Base-by-base conservation (phyloP, 2,797 vertebrate genomes). In the Sebastes trivittatus region DNA sequence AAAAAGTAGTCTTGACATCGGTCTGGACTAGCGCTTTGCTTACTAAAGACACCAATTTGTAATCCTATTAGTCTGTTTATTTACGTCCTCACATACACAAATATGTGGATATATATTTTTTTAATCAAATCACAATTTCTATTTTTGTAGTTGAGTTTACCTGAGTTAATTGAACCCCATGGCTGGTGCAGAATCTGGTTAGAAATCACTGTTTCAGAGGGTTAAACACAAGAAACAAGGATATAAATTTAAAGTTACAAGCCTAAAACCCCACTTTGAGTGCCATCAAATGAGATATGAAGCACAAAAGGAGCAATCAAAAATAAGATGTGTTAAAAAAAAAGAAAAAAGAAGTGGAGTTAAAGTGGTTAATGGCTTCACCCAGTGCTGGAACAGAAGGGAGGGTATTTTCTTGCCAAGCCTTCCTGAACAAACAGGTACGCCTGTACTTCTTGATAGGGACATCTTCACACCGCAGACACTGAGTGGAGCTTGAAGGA, bases 391-490 rank as follows among this genome's bases (percentile, higher is more conserved):
- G 75, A 89, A 83, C 61, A 84, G 81, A 81, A 74, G 86, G 83
- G 73, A 79, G 60, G 71, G 68, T 77, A 79, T 90, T 92, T 88
- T 88, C 81, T 76, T 90, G 92, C 90, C 91, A 92, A 93, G 88
- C 65, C 79, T 91, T 85, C 89, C 86, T 91, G 87, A 94, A 94
- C 89, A 92, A 94, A 93, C 94, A 93, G 92, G 92, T 93, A 88
- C 75, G 93, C 90, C 93, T 94, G 94, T 92, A 91, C 71, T 85
- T 89, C 90, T 93, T 93, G 94, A 94, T 94, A 94, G 91, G 90
- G 82, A 92, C 94, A 93, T 94, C 92, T 94, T 90, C 89, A 88
- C 88, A 83, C 82, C 90, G 92, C 94, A 94, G 92, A 93, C 94
- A 87, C 86, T 83, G 90, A 93, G 89, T 80, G 88, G 82, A 80